Conservation (phyloP, 2,888 invertebrate species). For the Leptopterna dolabrata region DNA sequence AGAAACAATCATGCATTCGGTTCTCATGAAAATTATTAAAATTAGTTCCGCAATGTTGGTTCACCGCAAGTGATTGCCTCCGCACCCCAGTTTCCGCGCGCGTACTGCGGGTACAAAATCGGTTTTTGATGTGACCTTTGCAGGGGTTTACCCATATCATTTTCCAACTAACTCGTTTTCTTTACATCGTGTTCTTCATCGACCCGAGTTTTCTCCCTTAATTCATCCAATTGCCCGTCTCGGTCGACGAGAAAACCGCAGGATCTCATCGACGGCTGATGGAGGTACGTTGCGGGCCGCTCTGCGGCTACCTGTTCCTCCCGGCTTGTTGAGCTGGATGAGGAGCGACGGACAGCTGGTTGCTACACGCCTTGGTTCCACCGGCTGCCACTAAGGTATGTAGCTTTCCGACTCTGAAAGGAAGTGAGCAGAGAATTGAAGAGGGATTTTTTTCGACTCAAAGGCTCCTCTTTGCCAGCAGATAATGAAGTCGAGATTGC, state of each 20-base stretch:
- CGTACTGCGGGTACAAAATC: too few relatives aligned
- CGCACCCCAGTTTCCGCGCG: too few relatives aligned
- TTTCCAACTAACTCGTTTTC: background rate
- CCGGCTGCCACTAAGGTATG: background rate
- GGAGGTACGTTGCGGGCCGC: background rate
- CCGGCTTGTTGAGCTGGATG: background rate
- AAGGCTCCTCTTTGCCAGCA: background rate
- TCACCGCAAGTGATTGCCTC: background rate
- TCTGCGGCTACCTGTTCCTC: background rate
- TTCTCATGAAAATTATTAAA: too few relatives aligned
- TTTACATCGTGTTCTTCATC: background rate
- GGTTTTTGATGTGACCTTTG: background rate
- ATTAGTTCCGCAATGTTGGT: background rate
- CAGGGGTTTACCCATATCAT: background rate
- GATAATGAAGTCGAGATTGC: conserved; percentile 7
- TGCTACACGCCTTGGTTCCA: background rate
- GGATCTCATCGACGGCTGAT: background rate
- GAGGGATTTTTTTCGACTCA: background rate
- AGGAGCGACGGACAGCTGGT: background rate
- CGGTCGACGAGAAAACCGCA: background rate
- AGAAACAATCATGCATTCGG: too few relatives aligned
- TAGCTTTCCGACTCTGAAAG: background rate
- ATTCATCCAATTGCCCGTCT: background rate
- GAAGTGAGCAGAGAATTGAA: conserved; percentile 3
- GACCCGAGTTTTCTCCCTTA: background rate